Base-by-base conservation (phyloP, 2,888 invertebrate genomes). In the Gasteruption jaculator region DNA sequence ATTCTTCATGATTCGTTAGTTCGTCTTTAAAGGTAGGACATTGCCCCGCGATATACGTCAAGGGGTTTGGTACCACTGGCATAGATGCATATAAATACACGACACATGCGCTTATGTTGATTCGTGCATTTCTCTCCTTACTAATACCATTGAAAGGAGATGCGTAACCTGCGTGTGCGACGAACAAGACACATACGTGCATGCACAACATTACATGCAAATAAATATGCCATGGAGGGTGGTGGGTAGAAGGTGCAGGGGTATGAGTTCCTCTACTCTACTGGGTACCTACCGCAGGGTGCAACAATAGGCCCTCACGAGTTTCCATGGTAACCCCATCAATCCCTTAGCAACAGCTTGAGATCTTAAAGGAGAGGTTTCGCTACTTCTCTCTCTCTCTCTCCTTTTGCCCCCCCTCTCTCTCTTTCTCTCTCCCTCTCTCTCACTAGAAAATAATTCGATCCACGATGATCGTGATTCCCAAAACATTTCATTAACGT, bases 261-360 rank as follows among this genome's bases (percentile, higher is more conserved):
- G 39, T 36, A 38, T 16, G 26, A 34, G 50, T 43, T 48, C 20
- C 41, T 46, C 48, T 41, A 46, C 36, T 40, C 40, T 50, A 48
- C 46, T 40, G 38, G 50, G 48, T n/a, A n/a, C 52, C 41, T 41
- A 48, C 46, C 53, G 52, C 60, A 49, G 65, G 64, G 65, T 68
- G 67, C 69, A 69, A 70, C 70, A 70, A 70, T 70, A 63, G 67
- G 67, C 63, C 56, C 62, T 65, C 63, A 53, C 55, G 48, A 49
- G 68, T 70, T 61, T 52, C 61, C 65, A 68, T 68, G 62, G 68
- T 50, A 65, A 69, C 70, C 62, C 70, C 69, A 68, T 67, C 65
- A 66, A 68, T 69, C 68, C 68, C 69, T 68, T 70, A 63, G 68
- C 67, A 70, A 70, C 70, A 68, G 70, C 69, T 67, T 65, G 65